A percentile compares a stretch with the other conserved stretches of the same genome.
These are phyloP conservation scores for Tympanuchus pallidicinctus DNA, from an alignment of 2,113 vertebrate species.

Conservation along the genomic window DNA sequence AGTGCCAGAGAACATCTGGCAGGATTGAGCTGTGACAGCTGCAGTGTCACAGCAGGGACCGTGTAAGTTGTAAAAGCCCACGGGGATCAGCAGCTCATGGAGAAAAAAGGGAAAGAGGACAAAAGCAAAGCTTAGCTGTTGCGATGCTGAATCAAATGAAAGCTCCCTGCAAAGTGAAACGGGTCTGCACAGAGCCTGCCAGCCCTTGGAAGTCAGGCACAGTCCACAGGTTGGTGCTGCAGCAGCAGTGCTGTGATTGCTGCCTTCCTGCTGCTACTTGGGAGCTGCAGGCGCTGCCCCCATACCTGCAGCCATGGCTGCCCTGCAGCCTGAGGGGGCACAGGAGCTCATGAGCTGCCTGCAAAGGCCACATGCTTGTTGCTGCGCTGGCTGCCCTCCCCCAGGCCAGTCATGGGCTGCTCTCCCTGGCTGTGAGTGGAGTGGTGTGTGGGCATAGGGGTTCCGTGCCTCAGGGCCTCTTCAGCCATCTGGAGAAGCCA, in stretches of 20 bases:
- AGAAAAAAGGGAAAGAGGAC: not conserved
- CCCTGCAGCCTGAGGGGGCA: not conserved
- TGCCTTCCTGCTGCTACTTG: too few relatives aligned
- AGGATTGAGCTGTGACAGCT: not conserved
- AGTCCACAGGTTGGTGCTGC: not conserved
- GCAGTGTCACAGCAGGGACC: not conserved
- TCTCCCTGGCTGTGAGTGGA: not conserved
- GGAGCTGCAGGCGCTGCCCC: too few relatives aligned
- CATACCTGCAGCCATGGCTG: too few relatives aligned
- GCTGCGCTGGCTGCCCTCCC: not conserved
- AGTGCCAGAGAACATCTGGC: not conserved
- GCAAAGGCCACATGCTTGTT: not conserved
- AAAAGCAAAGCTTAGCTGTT: not conserved
- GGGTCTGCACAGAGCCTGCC: not conserved
- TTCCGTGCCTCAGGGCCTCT: not conserved
- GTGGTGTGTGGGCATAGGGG: not conserved
- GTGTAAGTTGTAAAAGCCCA: not conserved
- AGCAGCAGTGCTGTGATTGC: not conserved
- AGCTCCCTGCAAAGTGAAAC: not conserved
- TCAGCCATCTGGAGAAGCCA: not conserved
- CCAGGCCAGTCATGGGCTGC: fast-evolving
- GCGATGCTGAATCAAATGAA: not conserved
- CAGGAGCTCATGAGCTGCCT: not conserved
- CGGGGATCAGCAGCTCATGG: not conserved
- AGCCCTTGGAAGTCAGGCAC: not conserved